Base-by-base conservation (phyloP, 30 jellyfish, hydroid and myxozoan species). In the Aurelia sp. region DNA sequence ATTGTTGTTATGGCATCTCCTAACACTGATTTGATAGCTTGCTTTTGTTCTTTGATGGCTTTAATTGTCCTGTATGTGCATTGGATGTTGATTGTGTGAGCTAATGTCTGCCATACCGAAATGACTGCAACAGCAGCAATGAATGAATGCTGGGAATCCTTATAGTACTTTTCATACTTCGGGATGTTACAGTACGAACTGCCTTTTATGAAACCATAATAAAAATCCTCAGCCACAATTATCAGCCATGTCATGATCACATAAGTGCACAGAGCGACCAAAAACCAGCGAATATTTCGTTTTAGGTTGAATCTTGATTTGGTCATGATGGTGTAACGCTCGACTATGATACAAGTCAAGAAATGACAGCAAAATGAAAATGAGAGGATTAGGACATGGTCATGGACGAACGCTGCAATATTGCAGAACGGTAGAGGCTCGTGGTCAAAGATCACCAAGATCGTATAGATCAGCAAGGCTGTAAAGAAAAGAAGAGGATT, bases 141-240 rank as follows among this genome's bases (percentile, higher is more conserved):
- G 55, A 44, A 44, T 3, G 55, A 44, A 44, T 44, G 55, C 55
- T 44, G 15, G 10, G 76, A 66, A 15, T 23, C 17, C 17, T 21
- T 17, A 47, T 3, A 66, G 16, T 66, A 8, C 17, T 66, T 47
- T 66, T 66, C 76, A 23, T 18, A 66, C 19, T 66, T 66, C 20
- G 76, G 76, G 20, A 66, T 16, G 44, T 18, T 23, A 66, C 76
- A 66, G 76, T 12, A 66, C 12, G 47, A 20, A 47, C 44, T 19
- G 20, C 76, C 76, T 23, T 66, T 66, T 18, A 66, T 66, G 44
- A 66, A 66, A 66, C 47, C 76, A 55, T 66, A 23, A 23, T 66
- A 66, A 47, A 18, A 66, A 10, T 66, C 44, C n/a, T 66, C 76
- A 20, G 40, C 40, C 20, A 66, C 76, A 20, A 66, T 16, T 5